Percentiles rank a stretch among this genome's conserved stretches.
These are phyloP conservation scores for Parambassis ranga DNA, from an alignment of 2,797 vertebrate genomes.

Conservation along the genomic window DNA sequence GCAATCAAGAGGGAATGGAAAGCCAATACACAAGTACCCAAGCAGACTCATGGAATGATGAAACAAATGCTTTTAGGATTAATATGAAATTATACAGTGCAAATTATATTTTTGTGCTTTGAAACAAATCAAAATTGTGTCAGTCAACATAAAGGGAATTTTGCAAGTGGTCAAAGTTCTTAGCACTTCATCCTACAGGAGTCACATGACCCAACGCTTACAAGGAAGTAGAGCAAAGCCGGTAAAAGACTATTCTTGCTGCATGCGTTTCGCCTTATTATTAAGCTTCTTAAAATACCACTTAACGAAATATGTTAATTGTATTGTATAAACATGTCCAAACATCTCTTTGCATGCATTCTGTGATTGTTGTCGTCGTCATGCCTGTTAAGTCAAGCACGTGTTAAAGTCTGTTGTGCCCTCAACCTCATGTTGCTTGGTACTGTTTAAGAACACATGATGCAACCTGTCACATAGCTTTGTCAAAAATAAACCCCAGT, in stretches of 20 bases:
- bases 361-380: not conserved
- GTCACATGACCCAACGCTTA: conserved; percentile 33
- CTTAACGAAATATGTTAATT: conserved; percentile 30
- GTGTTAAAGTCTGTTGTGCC: conserved; percentile 5
- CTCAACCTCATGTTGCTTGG: conserved; percentile 5
- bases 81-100: too few species aligned
- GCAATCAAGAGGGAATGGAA: not conserved
- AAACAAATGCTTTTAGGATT: too few species aligned
- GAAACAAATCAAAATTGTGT: too few species aligned
- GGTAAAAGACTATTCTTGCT: conserved; percentile 4
- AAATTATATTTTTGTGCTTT: too few species aligned
- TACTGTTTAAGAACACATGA: conserved; percentile 49
- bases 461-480: conserved; percentile 56
- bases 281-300: conserved; percentile 64
- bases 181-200: not conserved
- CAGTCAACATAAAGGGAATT: not conserved
- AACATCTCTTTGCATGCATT: not conserved
- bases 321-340: conserved; percentile 7
- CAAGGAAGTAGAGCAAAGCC: conserved; percentile 16
- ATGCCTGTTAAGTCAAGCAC: not conserved
- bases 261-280: conserved; percentile 20
- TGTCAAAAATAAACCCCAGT: conserved; percentile 58
- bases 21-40: too few species aligned
- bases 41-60: too few species aligned
- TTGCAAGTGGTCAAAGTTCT: not conserved